Conservation (phyloP, 2,113 vertebrate genomes). For the Bos javanicus region DNA sequence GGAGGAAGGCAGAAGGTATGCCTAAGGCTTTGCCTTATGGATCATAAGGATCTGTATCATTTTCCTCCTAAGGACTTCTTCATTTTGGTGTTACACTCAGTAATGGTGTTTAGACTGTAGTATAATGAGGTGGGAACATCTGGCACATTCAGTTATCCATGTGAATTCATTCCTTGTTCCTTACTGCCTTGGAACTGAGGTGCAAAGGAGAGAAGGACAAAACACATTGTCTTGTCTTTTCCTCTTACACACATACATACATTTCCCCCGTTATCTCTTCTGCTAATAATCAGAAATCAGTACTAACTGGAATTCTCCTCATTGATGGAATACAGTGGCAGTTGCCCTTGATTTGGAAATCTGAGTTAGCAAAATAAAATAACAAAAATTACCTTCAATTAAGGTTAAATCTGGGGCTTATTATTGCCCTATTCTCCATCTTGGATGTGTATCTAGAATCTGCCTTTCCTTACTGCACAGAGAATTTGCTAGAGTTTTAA, state of each 20-base stretch:
- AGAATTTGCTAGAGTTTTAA: not conserved
- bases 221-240: not conserved
- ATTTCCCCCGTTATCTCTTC: not conserved
- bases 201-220: not conserved
- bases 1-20: not conserved
- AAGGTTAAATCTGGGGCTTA: not conserved
- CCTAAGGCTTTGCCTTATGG: not conserved
- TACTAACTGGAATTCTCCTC: not conserved
- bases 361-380: not conserved
- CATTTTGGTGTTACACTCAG: not conserved
- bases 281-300: not conserved
- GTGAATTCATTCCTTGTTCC: not conserved
- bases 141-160: not conserved
- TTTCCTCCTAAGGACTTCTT: not conserved
- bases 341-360: not conserved
- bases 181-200: not conserved
- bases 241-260: not conserved
- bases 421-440: not conserved
- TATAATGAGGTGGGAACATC: not conserved
- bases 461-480: not conserved
- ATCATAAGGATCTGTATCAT: not conserved
- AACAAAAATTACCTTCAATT: not conserved
- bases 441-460: not conserved
- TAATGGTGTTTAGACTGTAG: not conserved
- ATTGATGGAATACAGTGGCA: not conserved